Evolutionary conservation across 1,140 invertebrate genomes (phyloP).

Genomic region (Pachypeltis micranthus): DNA sequence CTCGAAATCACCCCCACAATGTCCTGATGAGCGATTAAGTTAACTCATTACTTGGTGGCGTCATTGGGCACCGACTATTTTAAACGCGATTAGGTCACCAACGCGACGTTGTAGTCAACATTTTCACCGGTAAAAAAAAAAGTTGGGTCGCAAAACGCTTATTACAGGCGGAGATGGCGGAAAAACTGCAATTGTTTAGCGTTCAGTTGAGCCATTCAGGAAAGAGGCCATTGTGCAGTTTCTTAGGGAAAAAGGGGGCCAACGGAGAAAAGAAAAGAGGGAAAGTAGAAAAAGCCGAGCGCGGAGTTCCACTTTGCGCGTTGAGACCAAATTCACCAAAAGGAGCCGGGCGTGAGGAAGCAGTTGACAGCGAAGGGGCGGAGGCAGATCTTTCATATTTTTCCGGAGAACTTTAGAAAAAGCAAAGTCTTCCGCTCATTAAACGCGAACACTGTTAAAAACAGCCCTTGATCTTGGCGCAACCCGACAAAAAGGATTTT

Average conservation of each 20-base stretch:
- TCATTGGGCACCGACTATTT: too few relatives aligned
- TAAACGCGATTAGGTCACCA: too few relatives aligned
- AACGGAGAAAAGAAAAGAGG: background rate
- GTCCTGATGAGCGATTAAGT: too few relatives aligned
- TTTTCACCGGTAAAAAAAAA: too few relatives aligned
- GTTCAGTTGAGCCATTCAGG: too few relatives aligned
- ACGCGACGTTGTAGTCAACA: too few relatives aligned
- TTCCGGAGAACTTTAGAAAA: background rate
- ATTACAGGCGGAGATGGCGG: too few relatives aligned
- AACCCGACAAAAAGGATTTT: background rate
- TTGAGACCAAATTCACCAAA: background rate
- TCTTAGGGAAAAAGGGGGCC: background rate
- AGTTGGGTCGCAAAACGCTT: too few relatives aligned
- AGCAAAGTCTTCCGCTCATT: slow-evolving; percentile 2
- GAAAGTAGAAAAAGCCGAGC: background rate
- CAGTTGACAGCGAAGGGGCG: too few relatives aligned
- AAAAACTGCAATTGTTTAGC: too few relatives aligned
- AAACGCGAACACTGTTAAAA: slow-evolving; percentile 6
- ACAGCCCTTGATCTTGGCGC: slow-evolving; percentile 2
- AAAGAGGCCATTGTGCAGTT: background rate
- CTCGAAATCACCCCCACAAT: too few relatives aligned
- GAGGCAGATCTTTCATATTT: slow-evolving; percentile 5
- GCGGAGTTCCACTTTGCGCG: background rate
- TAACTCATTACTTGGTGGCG: too few relatives aligned
- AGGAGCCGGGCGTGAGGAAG: background rate